These are phyloP conservation scores for Molothrus ater DNA, from an alignment of 2,797 vertebrate species.

Conservation along the genomic window DNA sequence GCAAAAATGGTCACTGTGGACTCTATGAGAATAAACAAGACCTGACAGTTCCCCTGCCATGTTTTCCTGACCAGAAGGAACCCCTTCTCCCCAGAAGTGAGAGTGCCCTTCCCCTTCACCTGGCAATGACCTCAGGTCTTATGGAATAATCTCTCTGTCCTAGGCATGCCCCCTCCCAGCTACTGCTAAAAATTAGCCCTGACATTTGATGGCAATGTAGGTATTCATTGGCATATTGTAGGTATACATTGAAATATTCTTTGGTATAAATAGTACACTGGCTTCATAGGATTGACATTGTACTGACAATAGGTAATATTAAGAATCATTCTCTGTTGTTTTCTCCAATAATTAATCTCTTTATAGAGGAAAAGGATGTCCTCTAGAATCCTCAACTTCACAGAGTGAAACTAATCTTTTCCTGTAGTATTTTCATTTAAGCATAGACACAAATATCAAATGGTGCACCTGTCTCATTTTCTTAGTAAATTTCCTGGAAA, in stretches of 20 bases:
- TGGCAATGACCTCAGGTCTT: background rate
- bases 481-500: background rate
- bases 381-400: background rate
- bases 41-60: background rate
- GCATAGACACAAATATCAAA: background rate
- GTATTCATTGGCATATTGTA: background rate
- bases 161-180: background rate
- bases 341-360: background rate
- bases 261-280: background rate
- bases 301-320: background rate
- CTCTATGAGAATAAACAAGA: background rate
- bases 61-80: background rate
- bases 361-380: background rate
- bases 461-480: background rate
- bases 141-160: background rate
- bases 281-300: background rate
- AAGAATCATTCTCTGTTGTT: background rate
- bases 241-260: background rate
- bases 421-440: background rate
- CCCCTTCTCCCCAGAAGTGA: background rate
- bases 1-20: background rate
- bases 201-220: background rate
- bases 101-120: background rate
- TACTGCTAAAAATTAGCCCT: background rate
- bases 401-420: background rate